Conservation (phyloP, 2,888 invertebrate genomes). For the Drosophila suboccidentalis region DNA sequence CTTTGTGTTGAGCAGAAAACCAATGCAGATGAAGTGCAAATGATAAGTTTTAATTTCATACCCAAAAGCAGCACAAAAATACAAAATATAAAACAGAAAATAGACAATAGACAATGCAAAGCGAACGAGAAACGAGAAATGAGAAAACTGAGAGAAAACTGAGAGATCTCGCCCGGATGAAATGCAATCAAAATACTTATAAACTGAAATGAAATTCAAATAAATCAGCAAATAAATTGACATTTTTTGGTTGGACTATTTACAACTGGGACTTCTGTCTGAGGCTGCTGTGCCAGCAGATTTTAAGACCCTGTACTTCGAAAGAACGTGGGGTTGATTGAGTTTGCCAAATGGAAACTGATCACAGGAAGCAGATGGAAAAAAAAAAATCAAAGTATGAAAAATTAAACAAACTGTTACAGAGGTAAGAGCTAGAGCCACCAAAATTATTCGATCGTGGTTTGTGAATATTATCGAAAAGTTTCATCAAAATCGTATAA, state of each 20-base stretch:
- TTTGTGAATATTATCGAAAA: no score
- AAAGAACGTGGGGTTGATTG: background rate
- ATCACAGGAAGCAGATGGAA: no score
- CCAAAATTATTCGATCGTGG: no score
- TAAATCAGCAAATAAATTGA: conserved; percentile 78
- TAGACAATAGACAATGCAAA: no score
- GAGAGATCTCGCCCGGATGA: conserved; percentile 41
- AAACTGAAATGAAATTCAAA: conserved; percentile 68
- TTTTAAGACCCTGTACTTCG: conserved; percentile 16
- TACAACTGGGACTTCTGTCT: conserved; percentile 60
- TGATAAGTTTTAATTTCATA: conserved; percentile 75
- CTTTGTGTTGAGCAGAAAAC: conserved; percentile 23
- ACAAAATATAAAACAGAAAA: conserved; percentile 36
- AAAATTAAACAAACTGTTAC: no score
- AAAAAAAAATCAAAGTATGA: no score
- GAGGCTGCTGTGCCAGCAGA: conserved; percentile 44
- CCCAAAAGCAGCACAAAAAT: conserved; percentile 2
- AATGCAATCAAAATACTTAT: conserved; percentile 65
- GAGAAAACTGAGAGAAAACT: conserved; percentile 3
- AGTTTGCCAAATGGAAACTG: background rate
- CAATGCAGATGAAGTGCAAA: conserved; percentile 69
- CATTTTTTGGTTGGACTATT: conserved; percentile 60
- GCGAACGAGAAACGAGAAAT: background rate
- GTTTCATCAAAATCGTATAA: no score
- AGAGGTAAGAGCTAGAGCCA: no score